Evolutionary conservation across 2,888 invertebrate genomes (phyloP).

Genomic region (Aromia moschata): DNA sequence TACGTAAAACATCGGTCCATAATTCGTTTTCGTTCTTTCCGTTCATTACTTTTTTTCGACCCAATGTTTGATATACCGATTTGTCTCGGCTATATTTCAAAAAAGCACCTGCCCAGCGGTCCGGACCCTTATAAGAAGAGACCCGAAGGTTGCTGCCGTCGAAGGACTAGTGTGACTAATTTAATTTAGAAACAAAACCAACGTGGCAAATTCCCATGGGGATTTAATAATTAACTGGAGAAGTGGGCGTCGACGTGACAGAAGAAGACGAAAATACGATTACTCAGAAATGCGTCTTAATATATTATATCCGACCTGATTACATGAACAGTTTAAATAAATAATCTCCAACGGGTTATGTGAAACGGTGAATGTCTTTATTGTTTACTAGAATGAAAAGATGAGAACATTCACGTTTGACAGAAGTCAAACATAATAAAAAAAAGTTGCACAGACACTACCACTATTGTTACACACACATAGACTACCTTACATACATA

Average conservation of each 20-base stretch:
- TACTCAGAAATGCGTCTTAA: slow-evolving; percentile 7
- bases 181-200: slow-evolving; percentile 25
- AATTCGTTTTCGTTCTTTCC: slow-evolving; percentile 12
- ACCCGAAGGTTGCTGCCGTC: slow-evolving; percentile 11
- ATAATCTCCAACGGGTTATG: neutral
- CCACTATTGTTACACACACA: too few relatives aligned
- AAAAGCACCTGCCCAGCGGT: slow-evolving; percentile 33
- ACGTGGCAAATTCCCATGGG: slow-evolving; percentile 20
- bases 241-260: slow-evolving; percentile 4
- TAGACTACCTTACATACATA: too few relatives aligned
- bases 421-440: too few relatives aligned
- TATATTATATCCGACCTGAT: neutral
- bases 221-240: neutral
- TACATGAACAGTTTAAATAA: neutral
- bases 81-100: slow-evolving; percentile 34
- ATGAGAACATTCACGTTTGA: too few relatives aligned
- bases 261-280: slow-evolving; percentile 5
- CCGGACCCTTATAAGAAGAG: slow-evolving; percentile 2
- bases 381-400: too few relatives aligned
- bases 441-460: too few relatives aligned
- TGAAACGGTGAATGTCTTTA: neutral
- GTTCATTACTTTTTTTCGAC: slow-evolving; percentile 20
- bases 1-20: slow-evolving; percentile 5
- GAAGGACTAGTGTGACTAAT: slow-evolving; percentile 14
- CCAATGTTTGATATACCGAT: slow-evolving; percentile 28